Conservation (phyloP, 92 coral and sea anemone species). For the Parazoanthus swiftii region DNA sequence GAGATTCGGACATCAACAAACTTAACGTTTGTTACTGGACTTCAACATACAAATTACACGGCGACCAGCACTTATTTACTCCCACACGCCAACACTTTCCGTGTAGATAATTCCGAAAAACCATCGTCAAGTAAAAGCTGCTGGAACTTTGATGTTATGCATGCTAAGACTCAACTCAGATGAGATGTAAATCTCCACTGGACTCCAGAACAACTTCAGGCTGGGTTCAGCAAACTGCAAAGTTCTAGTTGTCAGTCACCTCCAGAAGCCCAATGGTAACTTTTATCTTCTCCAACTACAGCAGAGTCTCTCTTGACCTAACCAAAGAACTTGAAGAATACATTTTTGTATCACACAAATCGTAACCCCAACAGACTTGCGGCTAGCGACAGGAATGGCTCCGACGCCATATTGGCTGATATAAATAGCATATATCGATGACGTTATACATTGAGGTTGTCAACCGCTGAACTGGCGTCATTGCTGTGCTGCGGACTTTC, state of each 20-base stretch:
- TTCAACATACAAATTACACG: slow-evolving; percentile 9
- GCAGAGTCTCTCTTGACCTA: slow-evolving; percentile 4
- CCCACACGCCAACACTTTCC: slow-evolving; percentile 13
- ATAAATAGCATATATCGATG: slow-evolving; percentile 4
- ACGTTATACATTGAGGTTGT: slow-evolving; percentile 13
- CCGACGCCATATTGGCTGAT: slow-evolving; percentile 23
- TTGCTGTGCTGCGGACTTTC: slow-evolving; percentile 21
- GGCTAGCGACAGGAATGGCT: slow-evolving; percentile 11
- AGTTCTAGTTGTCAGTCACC: slow-evolving; percentile 4
- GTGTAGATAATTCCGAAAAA: not conserved
- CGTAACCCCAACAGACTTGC: slow-evolving; percentile 11
- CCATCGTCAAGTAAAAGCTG: not conserved
- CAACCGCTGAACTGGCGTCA: slow-evolving; percentile 24
- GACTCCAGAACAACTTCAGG: not conserved
- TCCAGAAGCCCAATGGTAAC: slow-evolving; percentile 11
- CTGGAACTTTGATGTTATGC: slow-evolving; percentile 10
- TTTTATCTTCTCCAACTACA: slow-evolving; percentile 10
- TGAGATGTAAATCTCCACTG: too few species aligned
- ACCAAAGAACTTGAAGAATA: slow-evolving; percentile 3
- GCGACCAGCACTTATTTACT: slow-evolving; percentile 17
- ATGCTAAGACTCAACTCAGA: not conserved
- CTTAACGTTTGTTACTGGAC: slow-evolving; percentile 8
- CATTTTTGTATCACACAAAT: slow-evolving; percentile 5
- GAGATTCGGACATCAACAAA: slow-evolving; percentile 7
- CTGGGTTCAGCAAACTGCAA: slow-evolving; percentile 5